Conservation (phyloP, 2,113 vertebrate genomes). For the Microcebus lehilahytsara region DNA sequence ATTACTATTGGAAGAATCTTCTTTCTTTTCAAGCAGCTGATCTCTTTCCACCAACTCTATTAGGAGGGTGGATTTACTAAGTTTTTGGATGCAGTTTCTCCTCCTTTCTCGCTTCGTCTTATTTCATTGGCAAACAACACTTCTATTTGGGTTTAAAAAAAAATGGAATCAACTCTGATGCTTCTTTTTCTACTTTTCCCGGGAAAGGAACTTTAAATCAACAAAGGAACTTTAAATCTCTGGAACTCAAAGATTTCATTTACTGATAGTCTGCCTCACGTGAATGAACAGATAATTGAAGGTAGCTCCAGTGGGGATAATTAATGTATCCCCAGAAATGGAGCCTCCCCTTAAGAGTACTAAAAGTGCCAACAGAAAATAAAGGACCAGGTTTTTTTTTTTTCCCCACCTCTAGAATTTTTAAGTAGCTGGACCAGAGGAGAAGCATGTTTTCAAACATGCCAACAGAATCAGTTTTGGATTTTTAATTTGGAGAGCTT, state of each 20-base stretch:
- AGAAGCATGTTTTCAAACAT: not conserved
- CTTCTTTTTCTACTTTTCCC: not conserved
- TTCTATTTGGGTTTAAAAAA: not conserved
- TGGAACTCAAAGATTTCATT: not conserved
- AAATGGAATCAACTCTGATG: not conserved
- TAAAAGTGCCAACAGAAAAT: not conserved
- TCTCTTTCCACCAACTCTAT: not conserved
- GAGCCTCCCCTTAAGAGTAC: too few species aligned
- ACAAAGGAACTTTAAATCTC: not conserved
- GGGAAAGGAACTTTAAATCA: not conserved
- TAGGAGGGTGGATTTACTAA: not conserved
- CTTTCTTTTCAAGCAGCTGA: not conserved
- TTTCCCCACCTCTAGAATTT: not conserved
- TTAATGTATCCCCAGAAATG: not conserved
- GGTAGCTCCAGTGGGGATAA: not conserved
- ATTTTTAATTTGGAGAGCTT: not conserved
- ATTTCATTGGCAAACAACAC: not conserved
- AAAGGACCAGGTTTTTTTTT: not conserved
- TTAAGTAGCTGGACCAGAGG: not conserved
- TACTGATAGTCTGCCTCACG: rapidly evolving
- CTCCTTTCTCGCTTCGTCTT: not conserved
- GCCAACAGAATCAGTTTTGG: not conserved
- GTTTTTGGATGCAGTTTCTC: not conserved
- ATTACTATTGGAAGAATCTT: not conserved
- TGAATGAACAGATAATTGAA: not conserved